Conservation (phyloP, 2,797 vertebrate genomes). For the Mionectes olivaceus region DNA sequence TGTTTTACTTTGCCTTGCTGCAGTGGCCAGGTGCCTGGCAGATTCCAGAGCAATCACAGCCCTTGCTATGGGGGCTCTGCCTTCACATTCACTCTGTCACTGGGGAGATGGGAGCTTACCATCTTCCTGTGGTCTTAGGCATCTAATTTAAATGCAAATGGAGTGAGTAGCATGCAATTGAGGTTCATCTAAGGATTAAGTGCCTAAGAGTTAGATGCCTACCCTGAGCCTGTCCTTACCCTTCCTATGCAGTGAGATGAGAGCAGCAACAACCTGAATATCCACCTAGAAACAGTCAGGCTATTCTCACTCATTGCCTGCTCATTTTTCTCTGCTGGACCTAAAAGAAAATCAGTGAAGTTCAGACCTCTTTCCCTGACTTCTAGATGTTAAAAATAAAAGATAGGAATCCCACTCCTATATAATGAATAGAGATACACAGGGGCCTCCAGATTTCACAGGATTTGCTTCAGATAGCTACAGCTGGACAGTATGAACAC, state of each 20-base stretch:
- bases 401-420: not conserved
- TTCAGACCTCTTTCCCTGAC: not conserved
- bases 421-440: not conserved
- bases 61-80: not conserved
- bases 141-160: constrained; percentile 12
- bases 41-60: not conserved
- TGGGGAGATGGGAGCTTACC: not conserved
- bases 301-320: not conserved
- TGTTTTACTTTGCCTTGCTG: not conserved
- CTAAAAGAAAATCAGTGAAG: not conserved
- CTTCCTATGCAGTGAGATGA: not conserved
- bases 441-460: not conserved
- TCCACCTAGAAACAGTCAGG: not conserved
- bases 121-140: not conserved
- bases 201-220: not conserved
- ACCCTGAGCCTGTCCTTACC: not conserved
- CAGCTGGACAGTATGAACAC: not conserved
- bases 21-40: not conserved
- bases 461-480: not conserved
- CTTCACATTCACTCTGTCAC: not conserved
- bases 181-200: not conserved
- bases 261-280: not conserved
- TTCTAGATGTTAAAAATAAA: not conserved
- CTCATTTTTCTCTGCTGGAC: not conserved
- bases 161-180: not conserved